These are phyloP conservation scores for Rhinogobius similis DNA, from an alignment of 2,113 vertebrate species.

Conservation along the genomic window DNA sequence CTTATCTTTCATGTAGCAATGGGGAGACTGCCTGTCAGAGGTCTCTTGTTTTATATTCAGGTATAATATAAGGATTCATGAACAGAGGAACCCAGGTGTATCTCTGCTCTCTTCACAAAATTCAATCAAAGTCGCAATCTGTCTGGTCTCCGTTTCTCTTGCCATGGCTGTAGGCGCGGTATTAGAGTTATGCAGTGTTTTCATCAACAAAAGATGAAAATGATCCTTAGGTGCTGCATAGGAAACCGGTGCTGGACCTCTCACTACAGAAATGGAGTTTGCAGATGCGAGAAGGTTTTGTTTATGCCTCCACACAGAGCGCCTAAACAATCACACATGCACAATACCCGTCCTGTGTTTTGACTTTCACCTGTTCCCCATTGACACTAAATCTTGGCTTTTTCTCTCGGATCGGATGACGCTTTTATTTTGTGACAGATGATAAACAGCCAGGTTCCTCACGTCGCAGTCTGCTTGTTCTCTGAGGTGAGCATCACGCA, in stretches of 20 bases:
- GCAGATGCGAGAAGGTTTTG: constrained; percentile 27
- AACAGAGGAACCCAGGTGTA: constrained; percentile 70
- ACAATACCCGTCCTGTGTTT: constrained; percentile 31
- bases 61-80: constrained; percentile 58
- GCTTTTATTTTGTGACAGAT: constrained; percentile 47
- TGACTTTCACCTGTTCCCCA: constrained; percentile 52
- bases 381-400: constrained; percentile 35
- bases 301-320: constrained; percentile 54
- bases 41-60: constrained; percentile 63
- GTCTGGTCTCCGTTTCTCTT: constrained; percentile 26
- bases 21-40: constrained; percentile 49
- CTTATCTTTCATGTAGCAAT: constrained; percentile 35
- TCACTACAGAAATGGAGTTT: no score
- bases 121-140: constrained; percentile 67
- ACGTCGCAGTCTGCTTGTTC: constrained; percentile 34
- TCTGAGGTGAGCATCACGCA: constrained; percentile 56
- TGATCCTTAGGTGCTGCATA: not conserved
- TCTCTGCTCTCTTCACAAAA: constrained; percentile 50
- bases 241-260: no score
- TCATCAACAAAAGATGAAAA: not conserved
- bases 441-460: constrained; percentile 43
- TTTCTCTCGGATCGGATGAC: constrained; percentile 42
- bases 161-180: constrained; percentile 28
- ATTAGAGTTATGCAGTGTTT: not conserved
- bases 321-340: constrained; percentile 67